Evolutionary conservation across 2,888 invertebrate genomes (phyloP).

Genomic region (Anodontia alba): DNA sequence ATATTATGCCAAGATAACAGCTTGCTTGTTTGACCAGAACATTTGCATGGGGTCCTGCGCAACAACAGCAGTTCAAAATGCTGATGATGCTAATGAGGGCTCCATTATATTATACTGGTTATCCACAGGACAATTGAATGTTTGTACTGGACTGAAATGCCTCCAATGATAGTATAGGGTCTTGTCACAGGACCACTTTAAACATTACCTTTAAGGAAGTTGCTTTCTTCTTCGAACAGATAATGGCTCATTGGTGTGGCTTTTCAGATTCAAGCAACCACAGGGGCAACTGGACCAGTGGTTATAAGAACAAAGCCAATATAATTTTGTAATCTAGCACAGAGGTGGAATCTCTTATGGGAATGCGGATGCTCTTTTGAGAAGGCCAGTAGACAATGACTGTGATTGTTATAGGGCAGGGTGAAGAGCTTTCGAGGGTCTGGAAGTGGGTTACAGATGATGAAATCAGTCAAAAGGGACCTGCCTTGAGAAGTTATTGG

Average conservation of each 20-base stretch:
- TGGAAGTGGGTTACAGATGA: too few relatives aligned
- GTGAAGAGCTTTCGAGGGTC: too few relatives aligned
- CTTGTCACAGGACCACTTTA: background rate
- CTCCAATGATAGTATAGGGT: constrained; percentile 29
- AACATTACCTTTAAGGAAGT: too few relatives aligned
- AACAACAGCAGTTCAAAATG: constrained; percentile 43
- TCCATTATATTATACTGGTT: constrained; percentile 32
- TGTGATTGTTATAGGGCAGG: too few relatives aligned
- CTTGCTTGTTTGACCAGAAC: constrained; percentile 29
- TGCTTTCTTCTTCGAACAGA: background rate
- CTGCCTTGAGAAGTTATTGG: too few relatives aligned
- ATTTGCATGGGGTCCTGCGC: constrained; percentile 45
- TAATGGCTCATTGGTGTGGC: background rate
- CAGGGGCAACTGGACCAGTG: background rate
- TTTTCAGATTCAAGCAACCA: background rate
- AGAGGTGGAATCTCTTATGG: background rate
- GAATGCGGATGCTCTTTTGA: background rate
- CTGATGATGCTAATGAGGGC: constrained; percentile 16
- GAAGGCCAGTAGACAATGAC: background rate
- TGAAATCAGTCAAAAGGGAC: too few relatives aligned
- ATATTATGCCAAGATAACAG: constrained; percentile 27
- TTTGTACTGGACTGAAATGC: constrained; percentile 38
- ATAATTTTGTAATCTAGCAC: background rate
- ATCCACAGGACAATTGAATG: constrained; percentile 16
- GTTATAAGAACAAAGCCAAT: background rate